Percentiles rank a stretch among this genome's conserved stretches.
Evolutionary conservation across 2,113 vertebrate genomes (phyloP).

Genomic region (Poeciliopsis occidentalis): DNA sequence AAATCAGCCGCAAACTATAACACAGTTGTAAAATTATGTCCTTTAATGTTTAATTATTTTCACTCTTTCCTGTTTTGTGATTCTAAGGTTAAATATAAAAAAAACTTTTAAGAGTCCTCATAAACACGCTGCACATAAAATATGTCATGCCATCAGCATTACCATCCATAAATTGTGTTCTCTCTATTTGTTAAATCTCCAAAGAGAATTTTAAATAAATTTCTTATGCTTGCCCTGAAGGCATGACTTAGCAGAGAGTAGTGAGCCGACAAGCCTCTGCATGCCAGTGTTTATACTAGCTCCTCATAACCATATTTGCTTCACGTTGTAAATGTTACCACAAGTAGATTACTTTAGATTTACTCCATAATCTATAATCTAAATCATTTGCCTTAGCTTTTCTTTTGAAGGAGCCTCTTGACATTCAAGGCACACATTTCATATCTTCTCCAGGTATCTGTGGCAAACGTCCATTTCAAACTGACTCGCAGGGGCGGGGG

Average conservation of each 20-base stretch:
- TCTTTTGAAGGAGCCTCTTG: neutral
- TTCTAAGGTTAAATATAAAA: neutral
- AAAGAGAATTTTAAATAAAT: slow-evolving; percentile 6
- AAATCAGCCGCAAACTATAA: neutral
- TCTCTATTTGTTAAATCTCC: neutral
- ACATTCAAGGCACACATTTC: slow-evolving; percentile 1
- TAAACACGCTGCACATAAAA: too few relatives aligned
- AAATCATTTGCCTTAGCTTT: slow-evolving; percentile 6
- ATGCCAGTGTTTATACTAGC: slow-evolving; percentile 5
- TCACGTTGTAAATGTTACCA: neutral
- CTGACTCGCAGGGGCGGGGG: neutral
- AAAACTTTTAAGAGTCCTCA: neutral
- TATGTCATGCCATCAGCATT: neutral
- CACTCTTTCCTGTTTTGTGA: neutral
- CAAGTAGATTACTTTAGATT: neutral
- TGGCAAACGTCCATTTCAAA: slow-evolving; percentile 38
- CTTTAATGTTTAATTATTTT: neutral
- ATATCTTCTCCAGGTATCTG: slow-evolving; percentile 9
- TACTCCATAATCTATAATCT: neutral
- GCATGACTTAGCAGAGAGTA: slow-evolving; percentile 12
- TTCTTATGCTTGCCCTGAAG: slow-evolving; percentile 15
- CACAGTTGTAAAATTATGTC: neutral
- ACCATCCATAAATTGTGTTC: neutral
- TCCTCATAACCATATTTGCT: neutral
- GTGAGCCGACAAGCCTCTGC: slow-evolving; percentile 9